Evolutionary conservation across 2,113 vertebrate genomes (phyloP).

Genomic region (Dasypus novemcinctus): DNA sequence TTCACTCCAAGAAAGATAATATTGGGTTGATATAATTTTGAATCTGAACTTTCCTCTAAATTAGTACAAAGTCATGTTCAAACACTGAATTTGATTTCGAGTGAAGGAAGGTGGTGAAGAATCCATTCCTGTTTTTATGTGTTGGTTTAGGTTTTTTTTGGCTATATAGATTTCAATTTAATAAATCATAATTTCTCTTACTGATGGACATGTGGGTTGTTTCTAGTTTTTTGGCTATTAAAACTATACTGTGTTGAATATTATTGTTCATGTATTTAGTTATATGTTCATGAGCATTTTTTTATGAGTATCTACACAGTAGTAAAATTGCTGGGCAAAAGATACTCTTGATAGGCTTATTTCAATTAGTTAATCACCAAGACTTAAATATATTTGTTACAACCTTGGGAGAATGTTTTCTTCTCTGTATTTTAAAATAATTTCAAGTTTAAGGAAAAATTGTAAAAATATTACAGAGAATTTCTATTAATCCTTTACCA

Average conservation of each 20-base stretch:
- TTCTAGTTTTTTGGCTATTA: background rate
- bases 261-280: background rate
- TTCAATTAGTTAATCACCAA: background rate
- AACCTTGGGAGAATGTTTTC: background rate
- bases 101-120: background rate
- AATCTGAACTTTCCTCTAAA: background rate
- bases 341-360: background rate
- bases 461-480: background rate
- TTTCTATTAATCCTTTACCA: background rate
- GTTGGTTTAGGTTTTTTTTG: background rate
- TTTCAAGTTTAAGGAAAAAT: constrained; percentile 3
- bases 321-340: background rate
- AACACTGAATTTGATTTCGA: constrained; percentile 10
- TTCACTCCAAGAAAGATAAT: background rate
- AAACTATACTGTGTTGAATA: background rate
- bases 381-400: background rate
- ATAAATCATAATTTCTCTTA: background rate
- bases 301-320: background rate
- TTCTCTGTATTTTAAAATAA: background rate
- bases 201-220: background rate
- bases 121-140: background rate
- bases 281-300: background rate
- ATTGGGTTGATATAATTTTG: constrained; percentile 17
- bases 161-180: background rate
- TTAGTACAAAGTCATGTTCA: background rate